Evolutionary conservation across 2,113 vertebrate species (phyloP).

Genomic region (Excalfactoria chinensis): DNA sequence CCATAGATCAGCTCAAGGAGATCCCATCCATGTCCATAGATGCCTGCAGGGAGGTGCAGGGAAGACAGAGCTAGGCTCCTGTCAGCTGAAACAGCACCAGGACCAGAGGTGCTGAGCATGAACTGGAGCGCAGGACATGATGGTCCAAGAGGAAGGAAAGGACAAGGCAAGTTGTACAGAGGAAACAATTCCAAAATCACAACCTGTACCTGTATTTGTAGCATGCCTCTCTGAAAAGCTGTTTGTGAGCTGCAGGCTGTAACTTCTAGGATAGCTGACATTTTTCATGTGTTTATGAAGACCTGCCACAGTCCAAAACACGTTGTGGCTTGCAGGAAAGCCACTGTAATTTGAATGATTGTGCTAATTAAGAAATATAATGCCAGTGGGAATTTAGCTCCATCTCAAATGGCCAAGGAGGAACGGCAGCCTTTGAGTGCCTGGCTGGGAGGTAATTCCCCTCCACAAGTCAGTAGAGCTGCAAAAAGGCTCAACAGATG

Average conservation of each 20-base stretch:
- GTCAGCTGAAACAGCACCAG: background rate
- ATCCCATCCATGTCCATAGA: too few relatives aligned
- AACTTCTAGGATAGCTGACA: background rate
- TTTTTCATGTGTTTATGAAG: background rate
- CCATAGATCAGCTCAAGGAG: too few relatives aligned
- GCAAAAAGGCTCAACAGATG: background rate
- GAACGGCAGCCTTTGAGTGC: background rate
- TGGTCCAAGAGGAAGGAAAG: background rate
- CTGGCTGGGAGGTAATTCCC: background rate
- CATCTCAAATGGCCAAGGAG: background rate
- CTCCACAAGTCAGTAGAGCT: background rate
- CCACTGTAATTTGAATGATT: background rate
- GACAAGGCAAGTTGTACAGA: background rate
- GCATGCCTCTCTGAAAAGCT: background rate
- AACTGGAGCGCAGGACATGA: background rate
- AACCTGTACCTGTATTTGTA: background rate
- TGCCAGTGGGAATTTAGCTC: background rate
- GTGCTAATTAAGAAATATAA: conserved; percentile 6
- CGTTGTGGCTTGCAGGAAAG: conserved; percentile 3
- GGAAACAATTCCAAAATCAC: background rate
- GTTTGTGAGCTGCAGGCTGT: background rate
- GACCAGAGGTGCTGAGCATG: background rate
- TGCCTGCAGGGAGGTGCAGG: background rate
- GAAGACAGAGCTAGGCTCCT: background rate
- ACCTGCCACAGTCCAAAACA: background rate